Evolutionary conservation across 2,113 vertebrate species (phyloP).

Genomic region (Dryoscopus gambensis): DNA sequence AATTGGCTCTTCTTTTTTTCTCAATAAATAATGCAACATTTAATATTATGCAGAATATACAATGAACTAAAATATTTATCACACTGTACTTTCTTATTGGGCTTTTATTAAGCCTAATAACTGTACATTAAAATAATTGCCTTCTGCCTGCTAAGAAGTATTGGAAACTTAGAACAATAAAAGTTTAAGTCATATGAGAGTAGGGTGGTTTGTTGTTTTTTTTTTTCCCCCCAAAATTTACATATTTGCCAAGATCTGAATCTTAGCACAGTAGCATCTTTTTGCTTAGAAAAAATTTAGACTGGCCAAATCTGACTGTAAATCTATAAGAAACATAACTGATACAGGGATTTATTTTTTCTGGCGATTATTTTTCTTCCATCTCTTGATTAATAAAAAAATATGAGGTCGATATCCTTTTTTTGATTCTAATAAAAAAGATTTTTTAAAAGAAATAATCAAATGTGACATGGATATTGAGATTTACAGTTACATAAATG

Average conservation of each 20-base stretch:
- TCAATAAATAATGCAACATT: slow-evolving; percentile 45
- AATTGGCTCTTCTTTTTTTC: background rate
- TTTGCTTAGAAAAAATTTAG: background rate
- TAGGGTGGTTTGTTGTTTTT: rapidly evolving
- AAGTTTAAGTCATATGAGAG: background rate
- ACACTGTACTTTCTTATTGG: slow-evolving; percentile 24
- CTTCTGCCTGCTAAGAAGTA: slow-evolving; percentile 20
- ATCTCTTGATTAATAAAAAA: background rate
- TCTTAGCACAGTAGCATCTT: background rate
- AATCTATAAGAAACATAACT: background rate
- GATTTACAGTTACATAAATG: background rate
- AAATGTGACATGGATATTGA: background rate
- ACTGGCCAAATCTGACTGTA: background rate
- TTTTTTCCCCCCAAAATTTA: no score
- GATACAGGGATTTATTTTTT: background rate
- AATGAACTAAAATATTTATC: slow-evolving; percentile 41
- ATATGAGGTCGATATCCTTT: background rate
- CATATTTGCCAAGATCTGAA: background rate
- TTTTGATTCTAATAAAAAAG: background rate
- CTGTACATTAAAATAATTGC: background rate
- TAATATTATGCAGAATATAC: slow-evolving; percentile 50
- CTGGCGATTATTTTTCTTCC: background rate
- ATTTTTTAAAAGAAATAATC: background rate
- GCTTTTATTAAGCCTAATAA: slow-evolving; percentile 62
- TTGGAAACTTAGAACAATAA: background rate